Evolutionary conservation across 2,888 invertebrate species (phyloP), one percentile per base, ranked within the genome.

Genomic region (Lordiphosa fenestrarum): DNA sequence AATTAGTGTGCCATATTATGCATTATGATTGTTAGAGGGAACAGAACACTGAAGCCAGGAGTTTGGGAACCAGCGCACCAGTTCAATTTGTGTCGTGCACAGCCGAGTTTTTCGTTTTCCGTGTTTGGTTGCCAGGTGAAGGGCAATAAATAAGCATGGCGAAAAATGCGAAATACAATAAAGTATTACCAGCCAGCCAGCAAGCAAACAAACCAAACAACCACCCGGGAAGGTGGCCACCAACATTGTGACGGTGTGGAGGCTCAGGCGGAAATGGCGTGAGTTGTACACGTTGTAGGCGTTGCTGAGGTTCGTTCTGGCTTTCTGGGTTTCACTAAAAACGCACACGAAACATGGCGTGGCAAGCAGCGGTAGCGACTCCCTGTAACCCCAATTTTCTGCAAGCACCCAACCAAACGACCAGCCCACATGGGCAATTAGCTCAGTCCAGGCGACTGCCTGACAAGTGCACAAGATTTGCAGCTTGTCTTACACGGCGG

Each of bases 81-180:
- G 23, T 40, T 50, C 49, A 49, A 37, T 40, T 25, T 40, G 33
- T 39, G 50, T 15, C 50, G 40, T 51, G 30, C 40, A 40, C 40
- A 40, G 35, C 50, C 30, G 30, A 35, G 21, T 15, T 40, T 46
- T 66, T 23, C 21, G 10, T 49, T 48, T 52, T 35, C 12, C 9
- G 6, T 44, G 42, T 73, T 72, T 65, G 69, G 70, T 72, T 73
- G 69, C 81, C 84, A 76, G 62, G 67, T 64, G 71, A 73, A 84
- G 64, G 73, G 85, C 83, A 74, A 82, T 80, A 84, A 80, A 80
- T 84, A 77, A 81, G 33, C 72, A 71, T 69, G 66, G 66, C 53
- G 73, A 61, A 81, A 83, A 77, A 81, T 78, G 82, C 84, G 77
- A 78, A 77, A 77, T 66, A 84, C 84, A 68, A 78, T 84, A 76